Evolutionary conservation across 2,113 vertebrate species (phyloP), one percentile per base, ranked within the genome.

Genomic region (Actenoides hombroni): DNA sequence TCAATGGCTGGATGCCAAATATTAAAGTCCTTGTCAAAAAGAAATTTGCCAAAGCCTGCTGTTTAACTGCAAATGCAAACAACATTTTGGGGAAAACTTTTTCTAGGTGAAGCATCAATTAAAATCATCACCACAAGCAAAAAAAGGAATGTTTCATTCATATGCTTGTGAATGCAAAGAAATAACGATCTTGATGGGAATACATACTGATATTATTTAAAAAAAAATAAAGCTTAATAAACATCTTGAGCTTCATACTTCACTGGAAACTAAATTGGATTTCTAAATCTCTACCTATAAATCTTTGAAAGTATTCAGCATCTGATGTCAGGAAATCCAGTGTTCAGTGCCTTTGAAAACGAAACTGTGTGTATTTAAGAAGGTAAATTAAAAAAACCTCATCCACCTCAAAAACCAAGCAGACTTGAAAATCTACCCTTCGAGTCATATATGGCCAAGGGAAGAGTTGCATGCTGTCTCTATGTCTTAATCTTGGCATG

Each of bases 1-100:
- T 79, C 46, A 73, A 16, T 83, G 94, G 95, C 86, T 79, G 35
- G 40, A 71, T 71, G 92, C 92, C 95, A 94, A 83, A 83, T 88
- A 92, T 54, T 56, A 68, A 91, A 94, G 59, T 86, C 53, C 63
- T 76, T 84, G 53, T 95, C 61, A 91, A 81, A 81, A 96, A 90
- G 80, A 94, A 67, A 94, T 71, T 83, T 83, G 42, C 68, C 14
- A 0, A 83, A 82, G 60, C 35, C 76, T 81, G 73, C 49, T 86
- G 60, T 65, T 93, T 51, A 74, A 86, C 28, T 88, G 63, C 91
- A 95, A 92, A 92, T 0, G 5, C 39, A 89, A 91, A 42, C 39
- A 75, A 63, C 11, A 9, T 64, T 71, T 71, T 4, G 14, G 18
- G 17, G 20, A 56, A 64, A 89, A 40, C 31, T 80, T 89, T 26